Conservation (phyloP, 2,113 vertebrate genomes). For the Callospermophilus lateralis region DNA sequence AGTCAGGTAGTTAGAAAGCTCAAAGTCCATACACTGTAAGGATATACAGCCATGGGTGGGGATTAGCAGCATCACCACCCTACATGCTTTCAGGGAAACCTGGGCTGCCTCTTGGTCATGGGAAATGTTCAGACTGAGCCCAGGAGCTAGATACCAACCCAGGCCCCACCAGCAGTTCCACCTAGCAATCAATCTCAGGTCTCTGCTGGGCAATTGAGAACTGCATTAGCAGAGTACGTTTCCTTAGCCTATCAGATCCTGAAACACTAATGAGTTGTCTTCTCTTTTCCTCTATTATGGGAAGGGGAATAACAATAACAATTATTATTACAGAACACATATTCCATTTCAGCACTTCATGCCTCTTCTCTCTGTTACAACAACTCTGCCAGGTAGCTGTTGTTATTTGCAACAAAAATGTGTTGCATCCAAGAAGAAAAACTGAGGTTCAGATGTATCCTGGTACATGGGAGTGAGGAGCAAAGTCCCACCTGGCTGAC, state of each 20-base stretch:
- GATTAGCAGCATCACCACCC: background rate
- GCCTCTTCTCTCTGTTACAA: background rate
- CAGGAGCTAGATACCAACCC: background rate
- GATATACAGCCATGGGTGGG: fast-evolving
- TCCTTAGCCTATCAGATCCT: background rate
- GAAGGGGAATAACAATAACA: constrained; percentile 18
- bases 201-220: background rate
- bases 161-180: background rate
- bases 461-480: background rate
- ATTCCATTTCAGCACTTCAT: background rate
- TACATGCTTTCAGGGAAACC: background rate
- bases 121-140: background rate
- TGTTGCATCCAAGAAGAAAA: background rate
- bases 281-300: constrained; percentile 35
- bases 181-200: background rate
- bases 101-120: background rate
- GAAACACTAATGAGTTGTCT: constrained; percentile 16
- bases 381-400: background rate
- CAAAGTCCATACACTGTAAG: background rate
- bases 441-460: background rate
- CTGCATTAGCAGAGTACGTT: background rate
- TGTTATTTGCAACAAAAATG: background rate
- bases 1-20: background rate
- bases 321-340: background rate
- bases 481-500: background rate